Evolutionary conservation across 2,888 invertebrate species (phyloP).

Genomic region (Conchocele bisecta): DNA sequence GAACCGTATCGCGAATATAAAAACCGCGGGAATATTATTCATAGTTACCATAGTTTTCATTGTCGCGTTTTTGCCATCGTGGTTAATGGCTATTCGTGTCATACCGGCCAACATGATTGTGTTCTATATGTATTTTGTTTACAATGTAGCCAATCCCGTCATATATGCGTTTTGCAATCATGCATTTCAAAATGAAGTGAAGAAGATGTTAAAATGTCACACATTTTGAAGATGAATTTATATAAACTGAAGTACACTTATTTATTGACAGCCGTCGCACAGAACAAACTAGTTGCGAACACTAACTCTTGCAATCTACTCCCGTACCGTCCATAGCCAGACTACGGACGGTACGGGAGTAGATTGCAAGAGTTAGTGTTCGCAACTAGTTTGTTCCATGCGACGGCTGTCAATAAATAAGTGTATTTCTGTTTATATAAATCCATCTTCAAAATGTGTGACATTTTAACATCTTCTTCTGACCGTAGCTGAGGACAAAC

Average conservation of each 20-base stretch:
- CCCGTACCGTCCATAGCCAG: too few relatives aligned
- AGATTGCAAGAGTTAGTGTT: too few relatives aligned
- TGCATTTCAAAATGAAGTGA: conserved; percentile 79
- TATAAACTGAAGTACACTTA: too few relatives aligned
- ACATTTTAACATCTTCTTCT: conserved; percentile 67
- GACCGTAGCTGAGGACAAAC: too few relatives aligned
- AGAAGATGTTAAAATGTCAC: conserved; percentile 63
- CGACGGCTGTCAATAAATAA: too few relatives aligned
- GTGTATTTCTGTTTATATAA: too few relatives aligned
- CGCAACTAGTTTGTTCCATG: too few relatives aligned
- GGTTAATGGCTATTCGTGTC: conserved; percentile 77
- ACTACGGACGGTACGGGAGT: too few relatives aligned
- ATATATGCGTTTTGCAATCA: conserved; percentile 82
- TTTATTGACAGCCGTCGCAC: too few relatives aligned
- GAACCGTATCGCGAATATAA: conserved; percentile 76
- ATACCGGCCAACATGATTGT: conserved; percentile 71
- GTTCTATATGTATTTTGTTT: conserved; percentile 81
- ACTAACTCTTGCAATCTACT: too few relatives aligned
- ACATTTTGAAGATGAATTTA: not conserved
- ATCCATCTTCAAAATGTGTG: not conserved
- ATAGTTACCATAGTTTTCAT: conserved; percentile 81
- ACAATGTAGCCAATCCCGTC: conserved; percentile 82
- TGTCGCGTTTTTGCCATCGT: conserved; percentile 80
- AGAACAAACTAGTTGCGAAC: too few relatives aligned
- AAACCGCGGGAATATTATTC: conserved; percentile 81